A percentile compares a stretch with the other conserved stretches of the same genome.
phyloP scores from a whole-genome alignment of 2,888 invertebrate species.

The Mycogona germanica region DNA sequence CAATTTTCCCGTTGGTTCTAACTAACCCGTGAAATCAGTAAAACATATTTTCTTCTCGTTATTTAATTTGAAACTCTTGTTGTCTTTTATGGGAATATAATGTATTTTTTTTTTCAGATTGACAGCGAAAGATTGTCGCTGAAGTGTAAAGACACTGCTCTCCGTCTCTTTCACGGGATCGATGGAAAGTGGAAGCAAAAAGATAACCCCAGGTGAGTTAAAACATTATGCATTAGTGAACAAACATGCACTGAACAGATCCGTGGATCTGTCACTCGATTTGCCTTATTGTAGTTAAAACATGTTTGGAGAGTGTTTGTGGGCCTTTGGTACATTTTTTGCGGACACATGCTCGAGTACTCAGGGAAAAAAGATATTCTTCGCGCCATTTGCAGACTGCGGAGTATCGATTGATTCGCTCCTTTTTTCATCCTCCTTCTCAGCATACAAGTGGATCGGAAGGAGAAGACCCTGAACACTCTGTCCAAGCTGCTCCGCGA shows the following conservation, averaged over 20 bases:
- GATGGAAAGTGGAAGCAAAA: slow-evolving; percentile 66
- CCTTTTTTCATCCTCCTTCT: not conserved
- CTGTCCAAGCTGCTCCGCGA: slow-evolving; percentile 59
- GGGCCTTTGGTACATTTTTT: no score
- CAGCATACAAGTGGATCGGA: slow-evolving; percentile 31
- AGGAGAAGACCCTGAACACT: slow-evolving; percentile 36
- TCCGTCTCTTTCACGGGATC: slow-evolving; percentile 53
- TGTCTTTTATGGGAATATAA: slow-evolving; percentile 12
- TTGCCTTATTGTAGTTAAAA: no score
- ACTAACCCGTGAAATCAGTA: no score
- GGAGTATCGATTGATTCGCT: no score
- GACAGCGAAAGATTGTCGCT: slow-evolving; percentile 63
- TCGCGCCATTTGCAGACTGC: not conserved
- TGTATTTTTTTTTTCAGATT: slow-evolving; percentile 43
- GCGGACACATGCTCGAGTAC: no score
- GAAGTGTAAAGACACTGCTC: slow-evolving; percentile 51
- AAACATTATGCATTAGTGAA: not conserved
- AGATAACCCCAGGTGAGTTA: slow-evolving; percentile 40
- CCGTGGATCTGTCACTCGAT: no score
- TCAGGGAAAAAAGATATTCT: not conserved
- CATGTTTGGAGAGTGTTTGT: no score
- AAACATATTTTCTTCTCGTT: no score
- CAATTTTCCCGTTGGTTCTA: no score
- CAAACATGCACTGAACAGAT: no score
- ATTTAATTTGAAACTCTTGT: slow-evolving; percentile 20